Base-by-base conservation (phyloP, 2,113 vertebrate species). In the Poeciliopsis prolifica region DNA sequence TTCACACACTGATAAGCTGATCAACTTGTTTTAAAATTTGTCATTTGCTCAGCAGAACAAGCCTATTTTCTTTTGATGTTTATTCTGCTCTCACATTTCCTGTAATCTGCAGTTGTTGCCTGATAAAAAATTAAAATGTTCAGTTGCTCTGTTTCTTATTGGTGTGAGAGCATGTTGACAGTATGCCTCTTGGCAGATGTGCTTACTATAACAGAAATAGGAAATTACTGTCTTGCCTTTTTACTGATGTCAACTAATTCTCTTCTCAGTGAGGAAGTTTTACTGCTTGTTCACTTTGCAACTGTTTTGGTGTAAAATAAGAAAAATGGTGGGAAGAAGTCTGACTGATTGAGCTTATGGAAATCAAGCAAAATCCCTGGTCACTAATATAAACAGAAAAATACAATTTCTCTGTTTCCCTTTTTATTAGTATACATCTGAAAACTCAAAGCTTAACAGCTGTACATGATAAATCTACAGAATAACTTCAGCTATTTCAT, bases 71-170 rank as follows among this genome's bases (percentile, higher is more conserved):
- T 63, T 48, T 61, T 17, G 65, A 65, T 80, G 28, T 63, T 82
- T 86, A 75, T 58, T 69, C 30, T 17, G 35, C 70, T 75, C 67
- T 76, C 78, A 70, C 71, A 35, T 81, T 83, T 78, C 74, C 76
- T 64, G 17, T 61, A 66, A 37, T 74, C 75, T 81, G 86, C 71
- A 73, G 72, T 84, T 87, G 72, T 81, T n/a, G 60, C 75, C 72
- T 30, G 31, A 89, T 92, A 79, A 92, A 91, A 91, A 88, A 91
- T 92, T 83, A 87, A 89, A 70, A 73, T 68, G 74, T 87, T 82
- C 65, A 22, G 80, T 90, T 87, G 78, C 83, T 88, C 81, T 62
- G 72, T 82, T 91, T 88, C 75, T 80, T 80, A 74, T 78, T 65
- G 74, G 89, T 79, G 83, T 81, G 81, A 89, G 85, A 70, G 75